Base-by-base conservation (phyloP, 2,113 vertebrate genomes). In the Phoxinus phoxinus region DNA sequence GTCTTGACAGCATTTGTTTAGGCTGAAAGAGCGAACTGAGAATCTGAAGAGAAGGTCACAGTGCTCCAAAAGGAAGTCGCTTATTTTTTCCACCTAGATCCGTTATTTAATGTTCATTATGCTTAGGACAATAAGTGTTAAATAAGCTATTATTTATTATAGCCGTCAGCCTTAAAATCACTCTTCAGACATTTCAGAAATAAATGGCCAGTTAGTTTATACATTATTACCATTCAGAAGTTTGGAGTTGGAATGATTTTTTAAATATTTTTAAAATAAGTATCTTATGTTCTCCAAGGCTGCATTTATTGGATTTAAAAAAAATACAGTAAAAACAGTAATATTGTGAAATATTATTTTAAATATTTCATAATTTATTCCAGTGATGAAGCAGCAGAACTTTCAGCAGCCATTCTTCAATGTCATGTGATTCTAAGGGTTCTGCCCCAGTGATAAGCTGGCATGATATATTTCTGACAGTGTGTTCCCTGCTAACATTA, bases 41-140 rank as follows among this genome's bases (percentile, higher is more conserved):
- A 75, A 77, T 46, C 77, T 27, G 51, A 10, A 61, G 53, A 58
- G 56, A 79, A 79, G 77, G 77, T 79, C 77, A 79, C 51, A 44
- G 35, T 19, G 23, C 35, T 61, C 3, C 35, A 61, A 25, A 3
- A 44, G n/a, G 12, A 44, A 7, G 0, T 58, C 23, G 19, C 51
- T 6, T 78, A 19, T 21, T 15, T 27, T 76, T 51, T 30, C 25
- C 15, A 30, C 46, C 46, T 76, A 48, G 19, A 78, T n/a, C 51
- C 1, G 58, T 10, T 53, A 21, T 77, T 56, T 77, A 35, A 27
- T 58, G 75, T 56, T 35, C 30, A 23, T 53, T 77, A 35, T 35
- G 30, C 30, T 35, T 10, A 51, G 11, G 53, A 46, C 21, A 46
- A 41, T 2, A 41, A 46, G 21, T n/a, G 19, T 9, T 23, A 73